Percentiles rank a stretch among this genome's conserved stretches.
Evolutionary conservation across 1,140 invertebrate species (phyloP).

Genomic region (Tenebrio molitor): DNA sequence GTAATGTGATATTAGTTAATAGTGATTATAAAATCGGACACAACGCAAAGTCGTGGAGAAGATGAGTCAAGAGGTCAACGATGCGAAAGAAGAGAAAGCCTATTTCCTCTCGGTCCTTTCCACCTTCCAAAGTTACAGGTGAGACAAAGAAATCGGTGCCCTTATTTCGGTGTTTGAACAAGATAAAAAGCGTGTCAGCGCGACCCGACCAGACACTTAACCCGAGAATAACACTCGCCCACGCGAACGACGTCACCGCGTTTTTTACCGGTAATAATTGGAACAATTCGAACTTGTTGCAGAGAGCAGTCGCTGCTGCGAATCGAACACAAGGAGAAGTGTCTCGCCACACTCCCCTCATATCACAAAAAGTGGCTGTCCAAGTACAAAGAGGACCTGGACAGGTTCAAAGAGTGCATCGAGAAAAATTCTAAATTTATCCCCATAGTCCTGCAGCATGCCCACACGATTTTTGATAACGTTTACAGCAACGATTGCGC

Average conservation of each 20-base stretch:
- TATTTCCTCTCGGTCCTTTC: slow-evolving; percentile 85
- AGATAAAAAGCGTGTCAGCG: slow-evolving; percentile 6
- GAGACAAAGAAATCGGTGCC: slow-evolving; percentile 58
- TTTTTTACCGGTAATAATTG: slow-evolving; percentile 30
- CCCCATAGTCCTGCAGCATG: slow-evolving; percentile 85
- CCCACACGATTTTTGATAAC: slow-evolving; percentile 88
- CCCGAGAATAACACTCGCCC: slow-evolving; percentile 23
- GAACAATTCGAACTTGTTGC: slow-evolving; percentile 52
- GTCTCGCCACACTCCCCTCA: slow-evolving; percentile 79
- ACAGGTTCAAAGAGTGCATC: slow-evolving; percentile 82
- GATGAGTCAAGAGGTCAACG: slow-evolving; percentile 47
- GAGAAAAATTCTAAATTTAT: slow-evolving; percentile 90
- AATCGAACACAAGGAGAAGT: slow-evolving; percentile 81
- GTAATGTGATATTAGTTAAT: slow-evolving; percentile 39
- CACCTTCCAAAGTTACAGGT: slow-evolving; percentile 88
- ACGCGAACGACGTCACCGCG: slow-evolving; percentile 17
- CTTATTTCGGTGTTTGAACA: neutral
- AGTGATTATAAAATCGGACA: slow-evolving; percentile 14
- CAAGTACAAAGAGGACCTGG: slow-evolving; percentile 83
- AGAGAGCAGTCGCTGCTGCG: slow-evolving; percentile 75
- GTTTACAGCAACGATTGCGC: slow-evolving; percentile 64
- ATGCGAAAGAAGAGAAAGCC: slow-evolving; percentile 72
- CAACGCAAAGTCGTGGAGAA: neutral
- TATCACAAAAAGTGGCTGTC: slow-evolving; percentile 83
- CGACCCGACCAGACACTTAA: slow-evolving; percentile 1